A percentile compares a stretch with the other conserved stretches of the same genome.
These are phyloP conservation scores for Sphecodes monilicornis DNA, from an alignment of 2,888 invertebrate species.

Conservation along the genomic window DNA sequence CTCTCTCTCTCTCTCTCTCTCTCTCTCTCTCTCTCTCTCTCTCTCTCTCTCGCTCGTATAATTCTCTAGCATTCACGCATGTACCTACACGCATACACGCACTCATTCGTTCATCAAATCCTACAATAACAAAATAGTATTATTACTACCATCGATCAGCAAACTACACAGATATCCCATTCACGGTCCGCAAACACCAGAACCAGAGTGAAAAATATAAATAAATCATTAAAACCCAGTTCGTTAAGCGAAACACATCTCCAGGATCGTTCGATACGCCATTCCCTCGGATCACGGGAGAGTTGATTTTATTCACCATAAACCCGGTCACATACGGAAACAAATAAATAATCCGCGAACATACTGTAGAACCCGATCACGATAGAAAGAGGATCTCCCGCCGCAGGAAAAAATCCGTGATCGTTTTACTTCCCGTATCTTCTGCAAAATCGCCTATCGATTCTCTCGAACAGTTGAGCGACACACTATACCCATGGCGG, in stretches of 20 bases:
- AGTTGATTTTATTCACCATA: background rate
- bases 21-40: too few relatives aligned
- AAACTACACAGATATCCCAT: too few relatives aligned
- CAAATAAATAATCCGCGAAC: background rate
- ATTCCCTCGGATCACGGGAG: background rate
- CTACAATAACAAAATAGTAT: too few relatives aligned
- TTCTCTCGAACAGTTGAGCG: background rate
- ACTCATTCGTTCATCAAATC: too few relatives aligned
- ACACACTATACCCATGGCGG: background rate
- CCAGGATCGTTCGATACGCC: background rate
- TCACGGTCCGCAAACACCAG: background rate
- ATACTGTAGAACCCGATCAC: background rate
- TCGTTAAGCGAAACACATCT: background rate
- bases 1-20: too few relatives aligned
- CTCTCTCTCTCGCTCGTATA: too few relatives aligned
- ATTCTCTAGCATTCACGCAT: too few relatives aligned
- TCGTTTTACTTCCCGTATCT: background rate
- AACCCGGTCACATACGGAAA: background rate
- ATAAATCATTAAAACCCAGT: background rate
- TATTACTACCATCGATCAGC: too few relatives aligned
- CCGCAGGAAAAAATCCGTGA: background rate
- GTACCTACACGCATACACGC: too few relatives aligned
- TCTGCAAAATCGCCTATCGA: conserved; percentile 4
- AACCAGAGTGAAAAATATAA: background rate
- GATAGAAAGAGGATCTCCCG: background rate